These are phyloP conservation scores for Eupithecia pulchellata DNA, from an alignment of 2,888 invertebrate genomes.

Conservation along the genomic window DNA sequence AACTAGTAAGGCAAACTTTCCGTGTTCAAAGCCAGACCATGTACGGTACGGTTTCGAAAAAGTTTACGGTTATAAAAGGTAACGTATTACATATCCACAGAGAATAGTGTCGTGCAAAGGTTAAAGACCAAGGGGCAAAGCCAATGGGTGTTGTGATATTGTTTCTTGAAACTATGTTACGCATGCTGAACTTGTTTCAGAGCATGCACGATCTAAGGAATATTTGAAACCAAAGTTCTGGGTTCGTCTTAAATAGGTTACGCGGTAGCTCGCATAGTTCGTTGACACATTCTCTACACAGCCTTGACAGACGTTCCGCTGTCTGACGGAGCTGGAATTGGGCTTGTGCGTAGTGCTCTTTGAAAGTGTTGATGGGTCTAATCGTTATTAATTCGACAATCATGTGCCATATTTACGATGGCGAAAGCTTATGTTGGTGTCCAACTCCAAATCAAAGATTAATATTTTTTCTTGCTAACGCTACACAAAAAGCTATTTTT, in stretches of 20 bases:
- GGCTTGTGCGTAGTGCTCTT: too few species aligned
- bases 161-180: slow-evolving; percentile 36
- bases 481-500: not conserved
- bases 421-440: too few species aligned
- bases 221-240: not conserved
- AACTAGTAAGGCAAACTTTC: not conserved
- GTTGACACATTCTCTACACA: not conserved
- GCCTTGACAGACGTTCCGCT: not conserved
- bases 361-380: too few species aligned
- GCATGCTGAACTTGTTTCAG: slow-evolving; percentile 30
- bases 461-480: too few species aligned
- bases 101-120: not conserved
- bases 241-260: not conserved
- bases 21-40: not conserved
- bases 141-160: slow-evolving; percentile 14
- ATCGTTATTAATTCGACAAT: too few species aligned
- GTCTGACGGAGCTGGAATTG: not conserved
- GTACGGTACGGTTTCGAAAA: not conserved
- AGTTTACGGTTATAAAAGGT: not conserved
- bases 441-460: too few species aligned
- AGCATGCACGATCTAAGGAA: not conserved
- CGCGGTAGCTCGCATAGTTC: not conserved
- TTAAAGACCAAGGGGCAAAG: slow-evolving; percentile 3
- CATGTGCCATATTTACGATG: too few species aligned
- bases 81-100: not conserved